Conservation (phyloP, 2,113 vertebrate species). For the Emberiza fucata region DNA sequence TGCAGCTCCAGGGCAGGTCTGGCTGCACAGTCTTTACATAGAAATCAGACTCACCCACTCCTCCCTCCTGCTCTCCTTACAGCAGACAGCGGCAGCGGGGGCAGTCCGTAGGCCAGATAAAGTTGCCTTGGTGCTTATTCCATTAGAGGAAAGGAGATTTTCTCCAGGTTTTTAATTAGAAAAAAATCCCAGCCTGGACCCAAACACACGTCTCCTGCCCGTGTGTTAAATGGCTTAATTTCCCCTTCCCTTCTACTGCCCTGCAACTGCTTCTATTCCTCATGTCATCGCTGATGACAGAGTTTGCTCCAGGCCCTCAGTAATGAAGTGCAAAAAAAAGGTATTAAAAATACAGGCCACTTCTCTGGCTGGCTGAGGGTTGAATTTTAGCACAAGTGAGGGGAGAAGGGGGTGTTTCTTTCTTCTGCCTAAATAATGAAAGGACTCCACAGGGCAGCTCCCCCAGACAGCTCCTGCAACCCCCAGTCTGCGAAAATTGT, state of each 20-base stretch:
- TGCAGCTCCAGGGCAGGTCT: neutral
- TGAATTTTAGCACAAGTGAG: neutral
- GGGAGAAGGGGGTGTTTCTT: neutral
- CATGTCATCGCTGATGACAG: neutral
- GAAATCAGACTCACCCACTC: neutral
- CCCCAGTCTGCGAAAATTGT: neutral
- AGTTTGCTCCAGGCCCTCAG: neutral
- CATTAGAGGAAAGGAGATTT: neutral
- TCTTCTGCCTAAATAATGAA: neutral
- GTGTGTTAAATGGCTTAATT: neutral
- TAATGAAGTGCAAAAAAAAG: conserved; percentile 10
- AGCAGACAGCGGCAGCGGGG: neutral
- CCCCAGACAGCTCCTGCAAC: neutral
- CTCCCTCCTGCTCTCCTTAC: neutral
- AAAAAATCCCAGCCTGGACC: neutral
- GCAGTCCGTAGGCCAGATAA: neutral
- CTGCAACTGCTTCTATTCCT: neutral
- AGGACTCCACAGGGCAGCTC: neutral
- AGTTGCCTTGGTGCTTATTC: neutral
- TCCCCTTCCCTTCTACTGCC: neutral
- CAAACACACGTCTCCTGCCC: neutral
- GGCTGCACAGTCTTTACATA: neutral
- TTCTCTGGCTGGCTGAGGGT: neutral
- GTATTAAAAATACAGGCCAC: neutral
- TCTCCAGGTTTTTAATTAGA: conserved; percentile 12